Percentiles rank a stretch among this genome's conserved stretches.
These are phyloP conservation scores for Vidua chalybeata DNA, from an alignment of 2,113 vertebrate genomes.

Conservation along the genomic window DNA sequence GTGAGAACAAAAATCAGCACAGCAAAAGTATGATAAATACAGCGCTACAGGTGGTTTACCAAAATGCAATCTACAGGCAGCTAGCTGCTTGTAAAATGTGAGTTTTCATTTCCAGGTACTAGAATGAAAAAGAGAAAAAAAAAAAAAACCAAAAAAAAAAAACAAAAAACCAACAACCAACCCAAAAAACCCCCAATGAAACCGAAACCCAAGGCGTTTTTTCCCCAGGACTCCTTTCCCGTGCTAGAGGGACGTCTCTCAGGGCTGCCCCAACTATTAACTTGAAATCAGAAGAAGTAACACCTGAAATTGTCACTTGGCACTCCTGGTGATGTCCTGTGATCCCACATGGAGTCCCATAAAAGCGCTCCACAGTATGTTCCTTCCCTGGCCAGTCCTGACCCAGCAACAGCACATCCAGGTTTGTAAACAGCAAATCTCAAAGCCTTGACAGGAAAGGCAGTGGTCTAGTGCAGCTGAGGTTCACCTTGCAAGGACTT, in stretches of 20 bases:
- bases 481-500: neutral
- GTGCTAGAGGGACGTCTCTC: neutral
- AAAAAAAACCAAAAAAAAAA: no score
- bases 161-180: no score
- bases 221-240: neutral
- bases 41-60: neutral
- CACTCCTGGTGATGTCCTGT: neutral
- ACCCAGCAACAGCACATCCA: neutral
- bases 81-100: neutral
- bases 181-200: neutral
- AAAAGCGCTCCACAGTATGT: neutral
- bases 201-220: neutral
- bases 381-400: neutral
- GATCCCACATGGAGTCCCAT: neutral
- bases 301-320: neutral
- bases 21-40: neutral
- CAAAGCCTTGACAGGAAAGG: neutral
- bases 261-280: neutral
- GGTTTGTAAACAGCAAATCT: neutral
- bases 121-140: neutral
- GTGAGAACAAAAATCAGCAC: neutral
- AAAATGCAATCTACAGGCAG: neutral
- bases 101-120: neutral
- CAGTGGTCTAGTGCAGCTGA: neutral
- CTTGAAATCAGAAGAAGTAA: neutral